phyloP scores from a whole-genome alignment of 2,113 vertebrate genomes.

The Paraplagusia blochii region DNA sequence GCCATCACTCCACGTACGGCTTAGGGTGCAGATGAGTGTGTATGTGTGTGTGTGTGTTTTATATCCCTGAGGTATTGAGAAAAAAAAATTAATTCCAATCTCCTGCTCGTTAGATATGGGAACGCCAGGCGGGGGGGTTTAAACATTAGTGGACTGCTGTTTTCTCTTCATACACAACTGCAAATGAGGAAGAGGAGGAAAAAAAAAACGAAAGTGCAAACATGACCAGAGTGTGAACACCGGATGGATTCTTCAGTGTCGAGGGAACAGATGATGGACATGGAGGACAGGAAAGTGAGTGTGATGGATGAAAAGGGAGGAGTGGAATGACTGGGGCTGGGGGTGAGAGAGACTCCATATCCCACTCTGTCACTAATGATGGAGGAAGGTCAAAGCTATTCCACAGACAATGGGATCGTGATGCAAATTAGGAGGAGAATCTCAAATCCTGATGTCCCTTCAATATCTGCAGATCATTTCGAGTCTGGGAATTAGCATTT shows the following conservation, averaged over 20 bases:
- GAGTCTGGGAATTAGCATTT: conserved; percentile 2
- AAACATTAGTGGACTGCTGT: conserved; percentile 29
- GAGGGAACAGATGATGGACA: conserved; percentile 39
- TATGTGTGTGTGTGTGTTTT: conserved; percentile 15
- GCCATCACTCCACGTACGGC: conserved; percentile 28
- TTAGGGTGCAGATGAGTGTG: conserved; percentile 11
- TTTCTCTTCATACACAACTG: conserved; percentile 1
- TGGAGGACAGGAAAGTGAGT: conserved; percentile 23
- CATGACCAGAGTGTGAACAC: conserved; percentile 13
- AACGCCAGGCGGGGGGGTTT: conserved; percentile 36
- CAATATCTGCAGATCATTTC: not conserved
- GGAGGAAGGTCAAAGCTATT: conserved; percentile 68
- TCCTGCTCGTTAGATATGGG: conserved; percentile 43
- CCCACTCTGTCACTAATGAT: conserved; percentile 55
- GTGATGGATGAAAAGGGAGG: conserved; percentile 35
- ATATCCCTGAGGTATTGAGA: conserved; percentile 19
- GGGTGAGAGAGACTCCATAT: conserved; percentile 28
- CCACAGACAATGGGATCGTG: conserved; percentile 57
- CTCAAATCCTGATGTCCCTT: conserved; percentile 28
- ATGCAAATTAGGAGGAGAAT: conserved; percentile 59
- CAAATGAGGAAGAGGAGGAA: conserved; percentile 34
- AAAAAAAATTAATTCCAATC: conserved; percentile 48
- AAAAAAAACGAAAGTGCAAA: conserved; percentile 18
- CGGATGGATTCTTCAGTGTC: conserved; percentile 15
- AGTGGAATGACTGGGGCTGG: not conserved